Evolutionary conservation across 1,140 invertebrate genomes (phyloP).

Genomic region (Callitettix versicolor): DNA sequence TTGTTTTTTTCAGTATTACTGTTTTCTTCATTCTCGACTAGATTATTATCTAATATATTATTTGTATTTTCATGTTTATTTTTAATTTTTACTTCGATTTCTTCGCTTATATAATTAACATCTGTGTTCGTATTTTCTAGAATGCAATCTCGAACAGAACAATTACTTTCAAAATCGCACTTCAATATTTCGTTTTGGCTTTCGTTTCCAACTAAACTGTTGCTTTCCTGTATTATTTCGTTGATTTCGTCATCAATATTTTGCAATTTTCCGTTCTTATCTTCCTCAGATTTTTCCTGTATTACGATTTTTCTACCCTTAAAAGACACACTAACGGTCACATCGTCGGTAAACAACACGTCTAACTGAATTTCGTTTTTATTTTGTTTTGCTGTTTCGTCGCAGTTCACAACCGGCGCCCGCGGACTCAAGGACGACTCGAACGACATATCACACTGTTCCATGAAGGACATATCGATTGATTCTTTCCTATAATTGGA

Average conservation of each 20-base stretch:
- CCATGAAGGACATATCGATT: not conserved
- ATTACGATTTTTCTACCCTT: not conserved
- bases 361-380: not conserved
- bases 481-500: not conserved
- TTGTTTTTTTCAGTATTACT: too few species aligned
- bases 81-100: too few species aligned
- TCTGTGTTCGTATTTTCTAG: not conserved
- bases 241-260: not conserved
- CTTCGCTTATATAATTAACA: not conserved
- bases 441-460: not conserved
- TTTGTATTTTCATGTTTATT: too few species aligned
- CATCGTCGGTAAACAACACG: slow-evolving; percentile 1
- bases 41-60: too few species aligned
- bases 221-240: not conserved
- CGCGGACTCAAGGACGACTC: slow-evolving; percentile 6
- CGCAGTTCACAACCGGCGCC: slow-evolving; percentile 8
- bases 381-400: slow-evolving; percentile 1
- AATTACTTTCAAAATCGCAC: too few species aligned
- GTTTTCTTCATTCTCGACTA: too few species aligned
- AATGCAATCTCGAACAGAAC: not conserved
- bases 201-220: not conserved
- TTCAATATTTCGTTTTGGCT: not conserved
- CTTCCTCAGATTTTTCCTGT: not conserved
- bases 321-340: not conserved
- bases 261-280: not conserved